Base-by-base conservation (phyloP, 92 coral and sea anemone genomes). In the Actinostola sp. region DNA sequence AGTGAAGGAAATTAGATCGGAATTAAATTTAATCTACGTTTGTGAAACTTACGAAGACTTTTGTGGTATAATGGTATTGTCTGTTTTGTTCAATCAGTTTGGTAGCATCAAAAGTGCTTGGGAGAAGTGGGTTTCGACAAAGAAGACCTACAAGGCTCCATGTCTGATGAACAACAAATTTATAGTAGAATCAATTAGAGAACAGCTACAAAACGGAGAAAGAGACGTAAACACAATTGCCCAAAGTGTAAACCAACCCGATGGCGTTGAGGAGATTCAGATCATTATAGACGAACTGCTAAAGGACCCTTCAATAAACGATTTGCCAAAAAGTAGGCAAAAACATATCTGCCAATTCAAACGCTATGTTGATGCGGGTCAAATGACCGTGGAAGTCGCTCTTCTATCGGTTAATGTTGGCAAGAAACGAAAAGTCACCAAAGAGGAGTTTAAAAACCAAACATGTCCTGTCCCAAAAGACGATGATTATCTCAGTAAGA, bases 181-280 rank as follows among this genome's bases (percentile, higher is more conserved):
- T 9, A 17, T 48, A 3, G 54, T 48, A 7, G 21, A 48, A 3
- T 9, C 9, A 7, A 17, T 48, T 4, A 48, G 9, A 48, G 20
- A 48, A 48, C 54, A 7, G 21, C 54, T 48, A 48, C 54, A 48
- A 17, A 8, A 48, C 9, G 54, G 54, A 7, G 20, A 48, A 17
- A 48, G 3, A 8, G 54, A 48, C 20, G n/a, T 21, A 9, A 8
- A 48, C 9, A 17, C 52, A 13, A 52, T 50, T 55, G 43, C 78
- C 26, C 14, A 63, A 19, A 41, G 21, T 53, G 48, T 72, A 19
- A 55, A 66, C 17, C 25, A 57, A 42, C 38, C 28, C 66, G 44
- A 52, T 3, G 66, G 19, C 31, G 33, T 27, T 33, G 71, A 50
- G 28, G 26, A 31, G 45, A 19, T 64, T 21, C 27, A 15, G 36